phyloP scores from a whole-genome alignment of 1,140 invertebrate genomes.

The Drosophila teissieri region DNA sequence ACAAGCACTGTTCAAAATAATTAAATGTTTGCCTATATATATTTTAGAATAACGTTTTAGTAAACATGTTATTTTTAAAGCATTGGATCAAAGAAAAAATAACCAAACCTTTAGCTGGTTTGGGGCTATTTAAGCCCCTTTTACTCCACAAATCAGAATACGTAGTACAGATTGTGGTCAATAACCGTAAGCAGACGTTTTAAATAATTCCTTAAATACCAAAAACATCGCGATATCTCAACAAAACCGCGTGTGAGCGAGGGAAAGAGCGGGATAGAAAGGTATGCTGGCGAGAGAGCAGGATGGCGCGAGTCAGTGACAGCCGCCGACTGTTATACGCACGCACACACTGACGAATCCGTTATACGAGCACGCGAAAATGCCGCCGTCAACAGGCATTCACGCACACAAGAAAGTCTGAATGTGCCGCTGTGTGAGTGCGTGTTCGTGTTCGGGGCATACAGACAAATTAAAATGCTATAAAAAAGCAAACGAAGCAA shows the following conservation, averaged over 20 bases:
- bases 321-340: slow-evolving; percentile 61
- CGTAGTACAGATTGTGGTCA: too few species aligned
- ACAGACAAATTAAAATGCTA: slow-evolving; percentile 83
- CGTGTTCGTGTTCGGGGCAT: slow-evolving; percentile 65
- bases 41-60: too few species aligned
- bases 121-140: too few species aligned
- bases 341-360: slow-evolving; percentile 26
- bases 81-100: too few species aligned
- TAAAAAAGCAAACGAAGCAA: slow-evolving; percentile 82
- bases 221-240: slow-evolving; percentile 21
- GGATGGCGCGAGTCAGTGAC: slow-evolving; percentile 51
- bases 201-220: not conserved
- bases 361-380: slow-evolving; percentile 69
- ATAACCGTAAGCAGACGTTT: too few species aligned
- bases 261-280: slow-evolving; percentile 9
- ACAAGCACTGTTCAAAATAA: too few species aligned
- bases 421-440: slow-evolving; percentile 36
- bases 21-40: too few species aligned
- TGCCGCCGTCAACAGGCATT: slow-evolving; percentile 54
- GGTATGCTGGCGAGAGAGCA: slow-evolving; percentile 10
- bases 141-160: too few species aligned
- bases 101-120: too few species aligned
- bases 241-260: slow-evolving; percentile 32
- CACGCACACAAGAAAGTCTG: slow-evolving; percentile 14
- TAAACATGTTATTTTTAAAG: too few species aligned